A percentile compares a stretch with the other conserved stretches of the same genome.
phyloP scores from a whole-genome alignment of 2,888 invertebrate species.

The Xylocampa areola region DNA sequence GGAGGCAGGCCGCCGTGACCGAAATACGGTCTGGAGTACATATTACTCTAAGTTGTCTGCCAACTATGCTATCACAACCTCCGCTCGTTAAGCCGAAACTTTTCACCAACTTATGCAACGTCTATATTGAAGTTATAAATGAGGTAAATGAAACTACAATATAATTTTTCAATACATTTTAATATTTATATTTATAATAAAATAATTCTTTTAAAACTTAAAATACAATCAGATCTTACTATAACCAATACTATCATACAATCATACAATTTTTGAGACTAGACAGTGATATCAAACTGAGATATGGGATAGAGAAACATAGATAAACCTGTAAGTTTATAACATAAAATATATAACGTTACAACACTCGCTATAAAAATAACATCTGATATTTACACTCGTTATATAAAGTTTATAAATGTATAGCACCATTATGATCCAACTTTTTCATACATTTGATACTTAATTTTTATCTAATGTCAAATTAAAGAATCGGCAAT shows the following conservation, averaged over 20 bases:
- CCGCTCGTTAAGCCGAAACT: no score
- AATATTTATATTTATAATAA: slow-evolving; percentile 77
- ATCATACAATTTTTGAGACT: slow-evolving; percentile 85
- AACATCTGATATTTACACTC: slow-evolving; percentile 57
- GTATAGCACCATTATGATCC: slow-evolving; percentile 78
- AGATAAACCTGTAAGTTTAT: slow-evolving; percentile 53
- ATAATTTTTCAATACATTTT: slow-evolving; percentile 60
- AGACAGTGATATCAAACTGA: slow-evolving; percentile 85
- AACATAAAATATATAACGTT: slow-evolving; percentile 44
- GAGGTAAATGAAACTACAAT: neutral
- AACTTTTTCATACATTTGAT: slow-evolving; percentile 56
- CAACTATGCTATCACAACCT: no score
- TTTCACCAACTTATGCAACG: no score
- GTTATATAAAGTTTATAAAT: slow-evolving; percentile 48
- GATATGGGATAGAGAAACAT: slow-evolving; percentile 64
- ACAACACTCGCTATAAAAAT: slow-evolving; percentile 43
- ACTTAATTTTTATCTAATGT: slow-evolving; percentile 9
- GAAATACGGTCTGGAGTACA: no score
- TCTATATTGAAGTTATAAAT: neutral
- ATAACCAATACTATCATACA: slow-evolving; percentile 73
- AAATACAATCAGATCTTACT: slow-evolving; percentile 77
- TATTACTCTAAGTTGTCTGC: no score
- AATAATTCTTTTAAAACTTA: slow-evolving; percentile 81
- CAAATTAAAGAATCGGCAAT: neutral
- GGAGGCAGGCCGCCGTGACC: no score